A percentile compares a stretch with the other conserved stretches of the same genome.
Conservation (phyloP, 2,113 vertebrate genomes). For the Cyrtonyx montezumae region DNA sequence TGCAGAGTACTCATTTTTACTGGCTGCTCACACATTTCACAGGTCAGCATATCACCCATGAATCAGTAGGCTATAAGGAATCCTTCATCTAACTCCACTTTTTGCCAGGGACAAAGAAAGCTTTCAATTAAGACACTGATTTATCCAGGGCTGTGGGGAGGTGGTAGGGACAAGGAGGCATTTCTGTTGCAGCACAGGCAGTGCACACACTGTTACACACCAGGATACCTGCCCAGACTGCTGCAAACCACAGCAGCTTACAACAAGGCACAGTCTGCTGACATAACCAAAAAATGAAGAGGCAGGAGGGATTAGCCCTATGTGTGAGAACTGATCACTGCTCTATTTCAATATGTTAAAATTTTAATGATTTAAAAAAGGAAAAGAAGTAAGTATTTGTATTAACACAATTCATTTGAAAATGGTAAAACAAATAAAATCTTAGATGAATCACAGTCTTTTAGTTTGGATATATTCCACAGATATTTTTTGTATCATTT, state of each 20-base stretch:
- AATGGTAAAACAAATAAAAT: background rate
- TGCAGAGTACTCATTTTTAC: background rate
- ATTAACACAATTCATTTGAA: background rate
- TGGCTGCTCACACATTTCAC: background rate
- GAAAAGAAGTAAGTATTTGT: background rate
- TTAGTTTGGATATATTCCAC: background rate
- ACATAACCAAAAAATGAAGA: background rate
- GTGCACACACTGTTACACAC: background rate
- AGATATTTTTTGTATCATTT: background rate
- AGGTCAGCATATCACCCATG: background rate
- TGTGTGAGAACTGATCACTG: background rate
- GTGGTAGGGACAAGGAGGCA: background rate
- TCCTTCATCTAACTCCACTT: background rate
- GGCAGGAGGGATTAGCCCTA: background rate
- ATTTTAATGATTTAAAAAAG: background rate
- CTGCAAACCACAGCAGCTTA: background rate
- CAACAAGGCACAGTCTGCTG: background rate
- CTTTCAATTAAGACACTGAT: background rate
- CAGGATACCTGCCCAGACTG: background rate
- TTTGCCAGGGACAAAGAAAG: background rate
- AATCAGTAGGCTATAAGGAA: background rate
- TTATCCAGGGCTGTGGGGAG: rapidly evolving
- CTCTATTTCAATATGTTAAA: background rate
- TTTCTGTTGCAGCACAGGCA: background rate
- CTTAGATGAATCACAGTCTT: background rate